Evolutionary conservation across 2,113 vertebrate genomes (phyloP).

Genomic region (Petromus typicus): DNA sequence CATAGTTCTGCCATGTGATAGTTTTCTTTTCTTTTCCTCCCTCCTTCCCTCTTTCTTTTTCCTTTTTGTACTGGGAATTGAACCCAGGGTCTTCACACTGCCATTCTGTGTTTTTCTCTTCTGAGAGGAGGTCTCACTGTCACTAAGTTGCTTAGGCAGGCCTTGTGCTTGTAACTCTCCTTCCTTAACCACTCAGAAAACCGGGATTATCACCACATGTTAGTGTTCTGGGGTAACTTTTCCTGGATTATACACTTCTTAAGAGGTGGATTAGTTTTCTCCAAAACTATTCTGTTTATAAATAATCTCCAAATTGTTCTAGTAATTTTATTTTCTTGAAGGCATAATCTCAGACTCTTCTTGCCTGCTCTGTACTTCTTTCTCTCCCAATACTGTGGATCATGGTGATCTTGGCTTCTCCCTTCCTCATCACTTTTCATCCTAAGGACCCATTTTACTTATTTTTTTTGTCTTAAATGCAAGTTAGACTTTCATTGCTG

Average conservation of each 20-base stretch:
- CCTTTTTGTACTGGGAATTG: not conserved
- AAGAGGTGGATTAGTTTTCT: not conserved
- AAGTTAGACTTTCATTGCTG: not conserved
- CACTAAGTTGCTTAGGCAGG: not conserved
- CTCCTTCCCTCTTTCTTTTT: not conserved
- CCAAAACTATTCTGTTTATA: not conserved
- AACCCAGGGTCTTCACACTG: not conserved
- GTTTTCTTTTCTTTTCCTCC: not conserved
- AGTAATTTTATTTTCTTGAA: slow-evolving; percentile 20
- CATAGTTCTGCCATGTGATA: not conserved
- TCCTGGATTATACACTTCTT: not conserved
- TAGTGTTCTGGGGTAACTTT: not conserved
- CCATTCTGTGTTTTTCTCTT: not conserved
- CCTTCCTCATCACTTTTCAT: not conserved
- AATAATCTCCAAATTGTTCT: not conserved
- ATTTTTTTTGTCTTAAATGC: not conserved
- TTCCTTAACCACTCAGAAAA: not conserved
- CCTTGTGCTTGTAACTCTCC: not conserved
- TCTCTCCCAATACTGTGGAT: not conserved
- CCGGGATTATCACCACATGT: not conserved
- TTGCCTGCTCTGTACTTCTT: not conserved
- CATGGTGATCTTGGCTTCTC: not conserved
- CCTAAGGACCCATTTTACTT: not conserved
- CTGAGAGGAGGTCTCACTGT: not conserved
- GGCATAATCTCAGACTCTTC: not conserved